Evolutionary conservation across 2,113 vertebrate species (phyloP), one percentile per base, ranked within the genome.

Genomic region (Spea multiplicata): DNA sequence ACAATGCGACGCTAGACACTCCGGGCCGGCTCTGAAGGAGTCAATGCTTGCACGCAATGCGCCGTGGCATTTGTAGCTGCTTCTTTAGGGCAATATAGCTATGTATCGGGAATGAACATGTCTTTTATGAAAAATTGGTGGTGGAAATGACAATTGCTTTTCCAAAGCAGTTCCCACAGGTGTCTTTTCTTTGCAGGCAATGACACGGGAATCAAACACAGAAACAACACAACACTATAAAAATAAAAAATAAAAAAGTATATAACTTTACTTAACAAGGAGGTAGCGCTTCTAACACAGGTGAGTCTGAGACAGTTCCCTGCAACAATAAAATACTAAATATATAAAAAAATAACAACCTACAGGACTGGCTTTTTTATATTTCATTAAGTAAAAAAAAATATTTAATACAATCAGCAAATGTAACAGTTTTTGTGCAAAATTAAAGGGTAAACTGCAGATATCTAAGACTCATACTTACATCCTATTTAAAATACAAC

Each of bases 81-180:
- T 64, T 16, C 3, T 64, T 17, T 30, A 64, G n/a, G n/a, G 61
- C 61, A 17, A 4, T 30, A 64, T 64, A 59, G 55, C 61, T 30
- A 3, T 64, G 61, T 64, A 3, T 64, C 30, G 61, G 61, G 8
- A 17, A 17, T 64, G n/a, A 30, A 64, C 61, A 64, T 8, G 61
- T 64, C 61, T 64, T 17, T 64, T 64, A 64, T 64, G 61, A 30
- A 30, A 64, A 64, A 64, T 17, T 3, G 1, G 61, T 64, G 61
- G 3, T 4, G 5, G 8, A 14, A 64, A 64, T 64, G 61, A 64
- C 61, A 30, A 64, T 30, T 64, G 61, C 61, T 64, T 16, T 30
- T 64, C 3, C 61, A 64, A 64, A 64, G 61, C n/a, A 16, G 17
- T 64, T 64, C 17, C n/a, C 61, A 64, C 61, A 64, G 61, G 61